These are phyloP conservation scores for Sardina pilchardus DNA, from an alignment of 2,113 vertebrate genomes.

Conservation along the genomic window DNA sequence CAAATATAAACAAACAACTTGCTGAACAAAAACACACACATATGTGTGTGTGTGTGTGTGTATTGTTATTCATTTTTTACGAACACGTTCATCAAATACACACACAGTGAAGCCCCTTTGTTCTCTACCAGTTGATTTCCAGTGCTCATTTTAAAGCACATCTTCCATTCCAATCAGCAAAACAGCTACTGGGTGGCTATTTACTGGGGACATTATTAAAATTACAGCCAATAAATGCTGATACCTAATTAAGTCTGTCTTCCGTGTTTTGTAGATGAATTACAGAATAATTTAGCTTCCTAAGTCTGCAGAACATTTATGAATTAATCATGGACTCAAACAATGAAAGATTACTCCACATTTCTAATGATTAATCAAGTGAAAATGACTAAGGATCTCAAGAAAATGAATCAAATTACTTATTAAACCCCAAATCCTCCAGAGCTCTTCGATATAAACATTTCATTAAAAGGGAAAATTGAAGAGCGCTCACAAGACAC, in stretches of 20 bases:
- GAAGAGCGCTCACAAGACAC: neutral
- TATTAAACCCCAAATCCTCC: slow-evolving; percentile 59
- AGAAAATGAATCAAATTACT: slow-evolving; percentile 53
- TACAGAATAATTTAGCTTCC: slow-evolving; percentile 23
- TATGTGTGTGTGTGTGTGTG: no score
- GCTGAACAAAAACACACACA: no score
- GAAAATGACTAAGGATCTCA: slow-evolving; percentile 49
- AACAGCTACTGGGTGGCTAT: neutral
- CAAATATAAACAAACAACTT: neutral
- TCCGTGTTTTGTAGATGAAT: slow-evolving; percentile 14
- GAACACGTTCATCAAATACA: no score
- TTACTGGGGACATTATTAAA: neutral
- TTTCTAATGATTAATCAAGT: slow-evolving; percentile 54
- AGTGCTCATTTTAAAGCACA: slow-evolving; percentile 36
- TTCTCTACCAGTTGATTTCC: neutral
- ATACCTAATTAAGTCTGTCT: neutral
- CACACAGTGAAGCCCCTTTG: no score
- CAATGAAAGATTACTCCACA: slow-evolving; percentile 38
- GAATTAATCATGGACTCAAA: slow-evolving; percentile 43
- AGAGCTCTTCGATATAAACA: slow-evolving; percentile 26
- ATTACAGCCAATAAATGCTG: slow-evolving; percentile 13
- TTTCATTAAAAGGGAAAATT: neutral
- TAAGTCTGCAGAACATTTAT: slow-evolving; percentile 15
- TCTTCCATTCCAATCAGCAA: neutral
- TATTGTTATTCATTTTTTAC: no score